A percentile compares a stretch with the other conserved stretches of the same genome.
phyloP scores from a whole-genome alignment of 2,797 vertebrate genomes.

The Sebastes steindachneri region DNA sequence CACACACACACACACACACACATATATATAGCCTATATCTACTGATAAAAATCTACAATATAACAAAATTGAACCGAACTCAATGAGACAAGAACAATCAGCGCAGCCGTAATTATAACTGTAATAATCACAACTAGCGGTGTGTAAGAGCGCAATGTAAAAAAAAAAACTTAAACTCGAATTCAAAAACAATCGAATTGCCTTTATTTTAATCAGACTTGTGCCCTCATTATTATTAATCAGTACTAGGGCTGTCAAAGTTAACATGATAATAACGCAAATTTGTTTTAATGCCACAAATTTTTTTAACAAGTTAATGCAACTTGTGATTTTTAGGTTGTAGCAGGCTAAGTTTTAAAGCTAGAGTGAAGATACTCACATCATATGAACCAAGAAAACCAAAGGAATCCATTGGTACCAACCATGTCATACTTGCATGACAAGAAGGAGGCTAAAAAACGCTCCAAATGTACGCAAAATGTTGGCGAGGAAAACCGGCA shows the following conservation, averaged over 20 bases:
- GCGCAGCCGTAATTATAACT: neutral
- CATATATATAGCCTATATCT: neutral
- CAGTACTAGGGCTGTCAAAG: neutral
- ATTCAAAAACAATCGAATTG: conserved; percentile 11
- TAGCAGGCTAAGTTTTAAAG: too few relatives aligned
- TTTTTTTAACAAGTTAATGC: too few relatives aligned
- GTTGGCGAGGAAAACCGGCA: too few relatives aligned
- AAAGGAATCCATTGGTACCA: too few relatives aligned
- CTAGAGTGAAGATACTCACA: too few relatives aligned
- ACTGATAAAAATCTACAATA: conserved; percentile 27
- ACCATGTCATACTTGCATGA: too few relatives aligned
- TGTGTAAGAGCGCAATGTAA: neutral
- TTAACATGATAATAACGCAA: too few relatives aligned
- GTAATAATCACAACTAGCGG: conserved; percentile 1
- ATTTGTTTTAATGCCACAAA: too few relatives aligned
- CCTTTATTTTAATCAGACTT: conserved; percentile 28
- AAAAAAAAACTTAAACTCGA: neutral
- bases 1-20: neutral
- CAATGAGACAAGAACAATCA: neutral
- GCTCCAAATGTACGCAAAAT: too few relatives aligned
- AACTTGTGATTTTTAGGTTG: too few relatives aligned
- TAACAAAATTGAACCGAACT: conserved; percentile 1
- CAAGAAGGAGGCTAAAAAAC: too few relatives aligned
- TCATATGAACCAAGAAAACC: too few relatives aligned
- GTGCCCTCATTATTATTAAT: conserved; percentile 19